Percentiles rank a stretch among this genome's conserved stretches.
phyloP scores from a whole-genome alignment of 2,888 invertebrate genomes.

The Ceratothoa steindachneri region DNA sequence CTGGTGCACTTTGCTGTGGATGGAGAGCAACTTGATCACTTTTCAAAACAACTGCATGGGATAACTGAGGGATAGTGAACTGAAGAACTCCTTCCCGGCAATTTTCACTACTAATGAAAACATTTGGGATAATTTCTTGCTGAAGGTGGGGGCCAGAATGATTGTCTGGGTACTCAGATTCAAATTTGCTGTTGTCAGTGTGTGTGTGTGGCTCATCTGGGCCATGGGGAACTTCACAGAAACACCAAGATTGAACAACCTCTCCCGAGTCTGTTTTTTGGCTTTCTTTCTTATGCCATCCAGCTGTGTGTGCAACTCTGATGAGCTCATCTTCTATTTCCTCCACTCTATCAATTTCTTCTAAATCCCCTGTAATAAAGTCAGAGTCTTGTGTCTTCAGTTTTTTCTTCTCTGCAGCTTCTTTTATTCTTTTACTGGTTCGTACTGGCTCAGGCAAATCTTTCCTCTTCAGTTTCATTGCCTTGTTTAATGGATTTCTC shows the following conservation, averaged over 20 bases:
- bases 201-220: slow-evolving; percentile 41
- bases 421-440: slow-evolving; percentile 32
- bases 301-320: background rate
- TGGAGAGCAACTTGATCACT: slow-evolving; percentile 3
- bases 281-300: slow-evolving; percentile 12
- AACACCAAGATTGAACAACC: slow-evolving; percentile 37
- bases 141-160: background rate
- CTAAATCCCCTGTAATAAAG: slow-evolving; percentile 44
- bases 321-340: slow-evolving; percentile 11
- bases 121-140: background rate
- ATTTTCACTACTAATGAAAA: background rate
- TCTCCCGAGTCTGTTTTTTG: slow-evolving; percentile 24
- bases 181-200: background rate
- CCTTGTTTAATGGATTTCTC: background rate
- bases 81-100: background rate
- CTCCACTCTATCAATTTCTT: slow-evolving; percentile 22
- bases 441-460: slow-evolving; percentile 22
- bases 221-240: slow-evolving; percentile 45
- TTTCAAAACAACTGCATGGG: slow-evolving; percentile 2
- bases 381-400: slow-evolving; percentile 29
- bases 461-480: background rate
- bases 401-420: slow-evolving; percentile 36
- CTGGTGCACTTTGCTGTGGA: background rate
- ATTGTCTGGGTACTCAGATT: background rate
- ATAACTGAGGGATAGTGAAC: background rate